Evolutionary conservation across 1,140 invertebrate genomes (phyloP).

Genomic region (Drosophila takahashii): DNA sequence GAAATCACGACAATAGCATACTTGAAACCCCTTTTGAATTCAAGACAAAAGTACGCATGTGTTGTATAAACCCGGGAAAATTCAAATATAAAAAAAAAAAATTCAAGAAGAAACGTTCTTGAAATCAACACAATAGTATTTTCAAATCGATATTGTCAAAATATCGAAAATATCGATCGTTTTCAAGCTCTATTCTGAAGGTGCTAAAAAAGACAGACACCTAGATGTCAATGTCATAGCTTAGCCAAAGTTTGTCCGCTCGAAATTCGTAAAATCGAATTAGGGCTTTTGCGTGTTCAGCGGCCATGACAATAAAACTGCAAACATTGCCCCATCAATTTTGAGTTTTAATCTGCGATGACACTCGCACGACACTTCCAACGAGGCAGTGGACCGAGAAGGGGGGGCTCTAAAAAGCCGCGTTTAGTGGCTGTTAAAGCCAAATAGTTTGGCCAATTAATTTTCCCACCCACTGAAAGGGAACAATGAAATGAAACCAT

Average conservation of each 20-base stretch:
- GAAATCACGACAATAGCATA: too few species aligned
- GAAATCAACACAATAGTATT: too few species aligned
- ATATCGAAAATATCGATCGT: too few species aligned
- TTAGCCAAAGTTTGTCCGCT: neutral
- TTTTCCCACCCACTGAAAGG: neutral
- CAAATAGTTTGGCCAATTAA: slow-evolving; percentile 54
- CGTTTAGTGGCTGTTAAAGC: slow-evolving; percentile 43
- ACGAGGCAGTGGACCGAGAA: neutral
- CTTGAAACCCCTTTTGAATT: too few species aligned
- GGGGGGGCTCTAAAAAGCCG: neutral
- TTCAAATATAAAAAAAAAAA: too few species aligned
- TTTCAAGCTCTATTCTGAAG: too few species aligned
- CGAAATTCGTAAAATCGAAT: slow-evolving; percentile 9
- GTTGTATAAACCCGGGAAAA: too few species aligned
- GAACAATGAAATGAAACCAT: slow-evolving; percentile 41
- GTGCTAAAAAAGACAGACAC: neutral
- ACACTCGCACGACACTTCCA: slow-evolving; percentile 40
- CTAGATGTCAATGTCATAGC: too few species aligned
- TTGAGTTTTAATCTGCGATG: slow-evolving; percentile 38
- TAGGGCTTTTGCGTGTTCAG: slow-evolving; percentile 15
- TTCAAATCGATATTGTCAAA: too few species aligned
- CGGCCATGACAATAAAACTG: slow-evolving; percentile 41
- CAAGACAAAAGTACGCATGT: too few species aligned
- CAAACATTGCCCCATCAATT: slow-evolving; percentile 40
- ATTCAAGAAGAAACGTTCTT: too few species aligned